Conservation (phyloP, 2,888 invertebrate genomes). For the Plebejus anna region DNA sequence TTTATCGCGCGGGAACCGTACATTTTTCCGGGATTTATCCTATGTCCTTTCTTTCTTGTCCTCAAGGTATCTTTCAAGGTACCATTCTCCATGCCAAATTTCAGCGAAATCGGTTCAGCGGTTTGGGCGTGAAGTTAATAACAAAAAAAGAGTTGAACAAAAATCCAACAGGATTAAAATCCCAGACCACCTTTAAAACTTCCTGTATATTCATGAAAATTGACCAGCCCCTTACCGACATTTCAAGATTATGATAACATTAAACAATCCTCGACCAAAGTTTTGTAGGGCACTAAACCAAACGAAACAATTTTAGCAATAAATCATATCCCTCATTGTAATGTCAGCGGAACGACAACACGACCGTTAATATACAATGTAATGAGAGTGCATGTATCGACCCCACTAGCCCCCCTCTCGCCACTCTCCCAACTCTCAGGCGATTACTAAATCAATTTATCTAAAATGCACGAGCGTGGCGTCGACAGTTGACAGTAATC, state of each 20-base stretch:
- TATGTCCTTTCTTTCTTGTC: too few species aligned
- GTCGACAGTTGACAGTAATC: conserved; percentile 19
- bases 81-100: too few species aligned
- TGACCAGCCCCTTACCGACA: too few species aligned
- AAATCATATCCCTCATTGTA: conserved; percentile 10
- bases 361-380: conserved; percentile 14
- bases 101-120: too few species aligned
- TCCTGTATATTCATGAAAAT: neutral
- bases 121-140: too few species aligned
- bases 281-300: neutral
- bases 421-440: neutral
- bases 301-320: conserved; percentile 5
- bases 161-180: neutral
- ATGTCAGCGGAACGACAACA: conserved; percentile 7
- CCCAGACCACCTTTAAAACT: neutral
- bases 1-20: too few species aligned
- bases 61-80: too few species aligned
- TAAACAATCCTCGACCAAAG: neutral
- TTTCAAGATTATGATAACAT: neutral
- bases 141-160: neutral
- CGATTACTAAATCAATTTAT: conserved; percentile 24
- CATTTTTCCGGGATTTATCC: too few species aligned
- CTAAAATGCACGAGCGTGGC: conserved; percentile 28
- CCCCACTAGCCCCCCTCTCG: conserved; percentile 11
- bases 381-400: conserved; percentile 27